A percentile compares a stretch with the other conserved stretches of the same genome.
Conservation (phyloP, 2,888 invertebrate genomes). For the Saturnia pavonia region DNA sequence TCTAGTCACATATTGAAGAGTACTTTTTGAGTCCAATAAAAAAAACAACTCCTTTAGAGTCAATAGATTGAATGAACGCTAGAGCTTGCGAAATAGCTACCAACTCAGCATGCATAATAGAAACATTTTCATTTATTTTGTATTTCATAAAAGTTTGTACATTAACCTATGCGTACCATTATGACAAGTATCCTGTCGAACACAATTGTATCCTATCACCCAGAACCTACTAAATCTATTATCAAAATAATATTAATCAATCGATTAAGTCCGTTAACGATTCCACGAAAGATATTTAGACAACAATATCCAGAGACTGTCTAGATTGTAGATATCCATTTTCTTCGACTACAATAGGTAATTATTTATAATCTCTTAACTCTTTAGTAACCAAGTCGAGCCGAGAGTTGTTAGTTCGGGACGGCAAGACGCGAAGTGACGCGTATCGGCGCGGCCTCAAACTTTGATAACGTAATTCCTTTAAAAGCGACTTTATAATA, state of each 20-base stretch:
- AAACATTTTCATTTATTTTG: too few relatives aligned
- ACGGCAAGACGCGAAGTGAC: conserved; percentile 25
- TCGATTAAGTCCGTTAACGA: background rate
- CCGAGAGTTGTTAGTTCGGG: conserved; percentile 34
- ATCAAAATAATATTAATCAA: background rate
- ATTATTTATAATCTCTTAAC: conserved; percentile 49
- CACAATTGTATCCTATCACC: too few relatives aligned
- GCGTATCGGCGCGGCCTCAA: conserved; percentile 33
- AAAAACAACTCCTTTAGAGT: too few relatives aligned
- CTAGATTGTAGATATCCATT: conserved; percentile 18
- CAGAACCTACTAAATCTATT: background rate
- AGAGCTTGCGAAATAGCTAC: too few relatives aligned
- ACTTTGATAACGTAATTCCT: conserved; percentile 54
- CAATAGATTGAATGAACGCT: too few relatives aligned
- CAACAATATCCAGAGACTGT: background rate
- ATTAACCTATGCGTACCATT: too few relatives aligned
- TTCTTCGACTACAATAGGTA: conserved; percentile 42
- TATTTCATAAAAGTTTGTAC: too few relatives aligned
- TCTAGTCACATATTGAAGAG: too few relatives aligned
- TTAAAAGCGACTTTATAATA: conserved; percentile 52
- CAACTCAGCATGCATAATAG: too few relatives aligned
- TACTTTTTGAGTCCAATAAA: too few relatives aligned
- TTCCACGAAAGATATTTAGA: background rate
- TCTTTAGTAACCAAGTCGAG: conserved; percentile 41
- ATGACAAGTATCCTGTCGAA: too few relatives aligned